Evolutionary conservation across 2,888 invertebrate genomes (phyloP), one percentile per base, ranked within the genome.

Genomic region (Leptarthrus brevirostris): DNA sequence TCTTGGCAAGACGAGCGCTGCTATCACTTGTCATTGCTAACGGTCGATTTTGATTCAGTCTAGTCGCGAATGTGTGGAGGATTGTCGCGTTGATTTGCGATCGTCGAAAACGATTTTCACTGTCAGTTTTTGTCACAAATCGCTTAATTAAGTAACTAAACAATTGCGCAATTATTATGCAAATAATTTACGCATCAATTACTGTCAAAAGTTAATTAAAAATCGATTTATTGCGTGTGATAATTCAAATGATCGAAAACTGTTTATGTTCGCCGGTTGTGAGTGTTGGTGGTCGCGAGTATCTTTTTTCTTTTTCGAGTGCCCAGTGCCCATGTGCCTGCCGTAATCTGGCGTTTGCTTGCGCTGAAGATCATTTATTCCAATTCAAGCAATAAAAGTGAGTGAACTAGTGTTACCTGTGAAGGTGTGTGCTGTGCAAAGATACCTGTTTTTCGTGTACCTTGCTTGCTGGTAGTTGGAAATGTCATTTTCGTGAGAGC

Each of bases 401-500:
- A 22, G 6, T 18, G 18, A 20, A 47, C n/a, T 47, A 20, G 12
- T 2, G 14, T 52, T 52, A 22, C 4, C 34, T 47, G 47, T 44
- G 64, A 44, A 47, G 24, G 44, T 47, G 64, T 66, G 40, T 18
- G 34, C 58, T n/a, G 18, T 36, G 18, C 12, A 36, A 58, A 20
- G 58, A 36, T 58, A 40, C 40, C 40, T 40, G 40, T 40, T 40
- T 40, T 40, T 12, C 8, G 52, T 52, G 47, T 66, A 47, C 3
- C 16, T 44, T 40, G 10, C 8, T 6, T 52, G 6, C 52, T n/a
- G 30, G 5, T 54, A 18, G 10, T 14, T 66, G 24, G 47, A 47
- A 66, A 66, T 66, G 64, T 66, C 44, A 66, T 66, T 47, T 40
- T 66, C 44, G 47, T 47, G 64, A 47, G 47, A 26, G 44, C 20